Base-by-base conservation (phyloP, 2,888 invertebrate genomes). In the Eilema sororculum region DNA sequence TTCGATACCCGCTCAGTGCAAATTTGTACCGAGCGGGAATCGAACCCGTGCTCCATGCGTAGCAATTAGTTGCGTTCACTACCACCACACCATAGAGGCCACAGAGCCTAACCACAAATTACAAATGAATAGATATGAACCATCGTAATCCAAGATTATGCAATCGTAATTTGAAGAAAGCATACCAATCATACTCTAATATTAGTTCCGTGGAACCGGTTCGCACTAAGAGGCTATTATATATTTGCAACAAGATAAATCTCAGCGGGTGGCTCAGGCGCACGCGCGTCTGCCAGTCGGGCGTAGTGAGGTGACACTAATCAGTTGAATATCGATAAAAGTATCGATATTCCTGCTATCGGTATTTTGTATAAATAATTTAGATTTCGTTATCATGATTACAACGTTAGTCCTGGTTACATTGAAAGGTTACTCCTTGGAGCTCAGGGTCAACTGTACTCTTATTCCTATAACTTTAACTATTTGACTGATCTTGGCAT, bases 241-340 rank as follows among this genome's bases (percentile, higher is more conserved):
- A 67, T 67, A 61, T 63, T 12, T 22, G 58, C 58, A 58, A 68
- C 22, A 60, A n/a, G 20, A 60, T 30, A 30, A 52, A 57, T 58
- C 16, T 10, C 8, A 13, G n/a, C 46, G 22, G n/a, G 30, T 57
- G 22, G 28, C 25, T 62, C 41, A 68, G 22, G 28, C 25, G 68
- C 41, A 68, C n/a, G 57, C 33, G 62, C 46, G 25, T 62, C 52
- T 52, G 52, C 52, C 52, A 52, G n/a, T 52, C 8, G 52, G 1
- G 3, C 52, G n/a, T 52, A 52, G 52, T 52, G n/a, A 2, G 52
- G 20, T 52, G 20, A 46, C 6, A 52, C 8, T n/a, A 20, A 20
- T 52, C 9, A 52, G 8, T 52, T 3, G 9, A 52, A 52, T 52
- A 52, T n/a, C 52, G 52, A 52, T 52, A n/a, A 52, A 52, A 52